Evolutionary conservation across 2,797 vertebrate genomes (phyloP).

Genomic region (Eospalax fontanierii): DNA sequence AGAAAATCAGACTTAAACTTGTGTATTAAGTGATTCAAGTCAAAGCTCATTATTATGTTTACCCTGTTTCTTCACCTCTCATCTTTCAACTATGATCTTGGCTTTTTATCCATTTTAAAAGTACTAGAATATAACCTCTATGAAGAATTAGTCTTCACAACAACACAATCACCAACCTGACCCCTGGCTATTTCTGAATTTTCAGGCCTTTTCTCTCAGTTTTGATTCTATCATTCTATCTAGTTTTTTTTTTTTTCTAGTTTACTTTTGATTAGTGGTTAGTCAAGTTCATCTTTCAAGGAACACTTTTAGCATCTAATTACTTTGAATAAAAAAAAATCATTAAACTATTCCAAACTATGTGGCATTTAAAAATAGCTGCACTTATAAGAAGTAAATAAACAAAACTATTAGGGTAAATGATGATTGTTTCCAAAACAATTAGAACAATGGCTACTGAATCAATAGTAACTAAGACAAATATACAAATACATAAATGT

Average conservation of each 20-base stretch:
- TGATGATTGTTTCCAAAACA: slow-evolving; percentile 53
- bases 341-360: slow-evolving; percentile 24
- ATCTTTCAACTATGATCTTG: slow-evolving; percentile 79
- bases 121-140: slow-evolving; percentile 72
- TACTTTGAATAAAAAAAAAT: slow-evolving; percentile 54
- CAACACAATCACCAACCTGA: slow-evolving; percentile 45
- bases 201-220: slow-evolving; percentile 52
- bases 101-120: slow-evolving; percentile 80
- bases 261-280: slow-evolving; percentile 27
- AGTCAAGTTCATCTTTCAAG: slow-evolving; percentile 51
- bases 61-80: slow-evolving; percentile 77
- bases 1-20: slow-evolving; percentile 79
- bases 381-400: slow-evolving; percentile 51
- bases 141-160: slow-evolving; percentile 69
- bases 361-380: background rate
- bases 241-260: slow-evolving; percentile 4
- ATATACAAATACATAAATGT: background rate
- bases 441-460: slow-evolving; percentile 15
- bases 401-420: slow-evolving; percentile 26
- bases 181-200: slow-evolving; percentile 63
- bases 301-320: slow-evolving; percentile 2
- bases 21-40: slow-evolving; percentile 82
- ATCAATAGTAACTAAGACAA: background rate
- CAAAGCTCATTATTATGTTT: slow-evolving; percentile 81
- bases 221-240: slow-evolving; percentile 61